Base-by-base conservation (phyloP, 2,113 vertebrate species). In the Carollia perspicillata region DNA sequence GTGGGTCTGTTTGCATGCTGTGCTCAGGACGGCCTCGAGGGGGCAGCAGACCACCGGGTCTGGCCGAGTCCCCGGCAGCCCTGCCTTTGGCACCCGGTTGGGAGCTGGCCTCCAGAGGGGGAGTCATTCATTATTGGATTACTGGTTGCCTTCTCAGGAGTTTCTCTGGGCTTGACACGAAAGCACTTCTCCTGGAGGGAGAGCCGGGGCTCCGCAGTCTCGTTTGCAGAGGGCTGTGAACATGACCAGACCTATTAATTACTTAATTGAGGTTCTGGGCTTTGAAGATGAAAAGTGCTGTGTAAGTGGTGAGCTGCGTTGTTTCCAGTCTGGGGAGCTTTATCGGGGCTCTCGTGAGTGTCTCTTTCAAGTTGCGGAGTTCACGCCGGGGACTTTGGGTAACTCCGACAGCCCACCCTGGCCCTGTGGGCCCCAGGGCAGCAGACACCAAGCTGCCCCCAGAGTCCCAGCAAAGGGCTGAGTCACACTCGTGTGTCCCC, bases 241-340 rank as follows among this genome's bases (percentile, higher is more conserved):
- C 37, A 81, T 60, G 85, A 88, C 63, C 93, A 90, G 93, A 95
- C 72, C 93, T 96, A 93, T 87, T 92, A 80, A 95, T 83, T 72
- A 83, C 84, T 88, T 93, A 77, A 90, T 37, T 87, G 90, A 60
- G 79, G 65, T 51, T 42, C 87, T 81, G 85, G 16, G 89, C 95
- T 97, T 96, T 93, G 93, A 96, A 96, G 90, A 90, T 42, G 68
- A 63, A 89, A 89, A 92, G 60, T 23, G 72, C 81, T 44, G 33
- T 44, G 55, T 74, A 75, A 80, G 86, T 47, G 79, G 89, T 12
- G 6, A 60, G 35, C 5, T 17, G 55, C 2, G 42, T 40, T 55
- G 77, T 40, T 94, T 71, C 83, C 89, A 53, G 77, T 44, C 53
- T 81, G 74, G 47, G 30, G 75, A 68, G 33, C 58, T 87, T 79